Base-by-base conservation (phyloP, 2,888 invertebrate species). In the Apodemia duryi region DNA sequence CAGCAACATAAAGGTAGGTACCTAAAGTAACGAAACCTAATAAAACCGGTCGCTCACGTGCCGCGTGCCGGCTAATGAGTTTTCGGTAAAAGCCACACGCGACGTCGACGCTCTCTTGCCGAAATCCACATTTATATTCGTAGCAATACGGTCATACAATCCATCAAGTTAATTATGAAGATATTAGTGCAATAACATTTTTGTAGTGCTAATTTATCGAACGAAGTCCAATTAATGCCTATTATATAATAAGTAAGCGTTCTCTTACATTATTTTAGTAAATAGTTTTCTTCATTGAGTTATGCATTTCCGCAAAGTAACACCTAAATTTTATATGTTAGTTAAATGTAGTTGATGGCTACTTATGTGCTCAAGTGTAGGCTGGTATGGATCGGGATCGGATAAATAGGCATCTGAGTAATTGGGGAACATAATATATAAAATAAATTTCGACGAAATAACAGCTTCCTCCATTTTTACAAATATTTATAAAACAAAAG, bases 41-140 rank as follows among this genome's bases (percentile, higher is more conserved):
- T 90, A 88, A 88, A 88, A 87, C 87, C 83, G 80, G 88, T 85
- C 89, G 87, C 84, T 79, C 81, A 87, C 86, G 88, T 87, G 87
- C 89, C 91, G 89, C 88, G 88, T 87, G 88, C 82, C 73, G 74
- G 72, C 82, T 88, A 89, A 91, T 90, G 88, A 89, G 88, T 84
- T 89, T 90, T 88, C 86, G 86, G 87, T 85, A 89, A 90, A 88
- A 86, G 83, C 85, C 70, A 69, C 71, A 70, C 71, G 68, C 69
- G 62, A 68, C 57, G 57, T 13, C 49, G 49, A 46, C 46, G 54
- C 54, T 54, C 57, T 57, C 57, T 35, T 57, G 57, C 57, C 57
- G 57, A 57, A 29, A 57, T 57, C 57, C 57, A 57, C 32, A 57
- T 35, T 57, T 13, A 13, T 57, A 13, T 1, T 54, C 57, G 2